phyloP scores from a whole-genome alignment of 2,797 vertebrate species.

The Cuniculus paca region DNA sequence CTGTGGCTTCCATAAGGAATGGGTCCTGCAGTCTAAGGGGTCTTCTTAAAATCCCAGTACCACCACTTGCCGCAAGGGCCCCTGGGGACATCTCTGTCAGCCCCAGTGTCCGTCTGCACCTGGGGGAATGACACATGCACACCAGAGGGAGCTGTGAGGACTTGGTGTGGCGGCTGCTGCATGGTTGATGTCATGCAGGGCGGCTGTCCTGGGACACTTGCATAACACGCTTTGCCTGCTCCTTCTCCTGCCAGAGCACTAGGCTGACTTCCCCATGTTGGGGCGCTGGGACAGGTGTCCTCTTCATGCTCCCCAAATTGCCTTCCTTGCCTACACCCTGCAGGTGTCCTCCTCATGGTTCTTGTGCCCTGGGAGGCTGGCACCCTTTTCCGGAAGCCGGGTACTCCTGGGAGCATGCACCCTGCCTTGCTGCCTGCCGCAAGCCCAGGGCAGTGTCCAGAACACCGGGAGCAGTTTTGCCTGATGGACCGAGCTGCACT shows the following conservation, averaged over 20 bases:
- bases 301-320: neutral
- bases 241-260: neutral
- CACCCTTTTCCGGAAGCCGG: neutral
- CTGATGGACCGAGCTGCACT: neutral
- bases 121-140: accelerated
- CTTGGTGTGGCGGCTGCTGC: neutral
- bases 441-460: neutral
- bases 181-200: neutral
- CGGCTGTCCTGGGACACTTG: neutral
- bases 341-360: too few relatives aligned
- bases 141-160: accelerated
- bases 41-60: neutral
- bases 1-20: neutral
- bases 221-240: neutral
- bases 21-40: neutral
- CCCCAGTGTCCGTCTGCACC: neutral
- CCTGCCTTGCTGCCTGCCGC: neutral
- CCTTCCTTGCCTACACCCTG: neutral
- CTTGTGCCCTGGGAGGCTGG: neutral
- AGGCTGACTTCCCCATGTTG: neutral
- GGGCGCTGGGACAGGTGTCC: neutral
- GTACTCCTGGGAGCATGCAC: neutral
- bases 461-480: neutral
- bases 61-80: neutral
- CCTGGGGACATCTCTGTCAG: neutral